Evolutionary conservation across 2,113 vertebrate genomes (phyloP).

Genomic region (Dendropsophus ebraccatus): DNA sequence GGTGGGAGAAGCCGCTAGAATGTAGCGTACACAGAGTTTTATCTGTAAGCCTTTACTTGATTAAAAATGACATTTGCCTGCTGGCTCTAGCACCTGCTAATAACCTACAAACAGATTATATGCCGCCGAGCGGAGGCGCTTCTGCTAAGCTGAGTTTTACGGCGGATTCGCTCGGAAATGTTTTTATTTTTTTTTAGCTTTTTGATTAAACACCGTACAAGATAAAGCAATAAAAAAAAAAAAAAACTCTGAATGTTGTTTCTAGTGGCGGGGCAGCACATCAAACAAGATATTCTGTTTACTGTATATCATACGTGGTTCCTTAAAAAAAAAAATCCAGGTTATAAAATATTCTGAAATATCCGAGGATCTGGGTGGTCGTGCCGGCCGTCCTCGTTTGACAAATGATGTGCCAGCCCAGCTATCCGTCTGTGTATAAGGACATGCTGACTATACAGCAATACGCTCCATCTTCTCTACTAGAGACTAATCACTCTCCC

Average conservation of each 20-base stretch:
- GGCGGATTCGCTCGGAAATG: neutral
- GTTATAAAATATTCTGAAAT: too few relatives aligned
- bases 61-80: constrained; percentile 51
- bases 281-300: neutral
- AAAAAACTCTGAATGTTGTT: neutral
- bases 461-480: too few relatives aligned
- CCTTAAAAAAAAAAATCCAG: too few relatives aligned
- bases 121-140: neutral
- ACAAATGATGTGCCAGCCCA: too few relatives aligned
- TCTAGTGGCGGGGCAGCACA: neutral
- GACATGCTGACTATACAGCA: too few relatives aligned
- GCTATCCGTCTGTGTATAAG: too few relatives aligned
- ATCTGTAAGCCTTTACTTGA: constrained; percentile 24
- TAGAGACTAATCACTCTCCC: too few relatives aligned
- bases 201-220: neutral
- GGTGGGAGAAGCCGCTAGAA: neutral
- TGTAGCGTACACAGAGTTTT: neutral
- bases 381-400: too few relatives aligned
- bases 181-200: neutral
- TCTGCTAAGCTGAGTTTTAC: neutral
- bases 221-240: neutral
- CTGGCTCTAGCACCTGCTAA: constrained; percentile 37
- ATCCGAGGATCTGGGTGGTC: too few relatives aligned
- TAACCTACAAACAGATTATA: constrained; percentile 32
- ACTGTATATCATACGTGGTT: too few relatives aligned